These are phyloP conservation scores for Papilio polytes DNA, from an alignment of 1,140 invertebrate genomes.

Conservation along the genomic window DNA sequence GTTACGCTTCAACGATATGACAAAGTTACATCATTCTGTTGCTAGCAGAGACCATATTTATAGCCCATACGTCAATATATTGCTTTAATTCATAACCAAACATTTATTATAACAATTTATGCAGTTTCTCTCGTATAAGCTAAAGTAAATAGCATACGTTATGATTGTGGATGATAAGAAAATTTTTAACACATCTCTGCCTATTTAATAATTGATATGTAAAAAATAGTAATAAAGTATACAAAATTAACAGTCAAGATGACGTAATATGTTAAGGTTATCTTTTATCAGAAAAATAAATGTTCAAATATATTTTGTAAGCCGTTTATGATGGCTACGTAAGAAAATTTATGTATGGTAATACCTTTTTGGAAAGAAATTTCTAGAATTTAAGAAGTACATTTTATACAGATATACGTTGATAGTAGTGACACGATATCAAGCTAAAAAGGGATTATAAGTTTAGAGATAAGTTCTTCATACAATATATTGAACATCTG, in stretches of 20 bases:
- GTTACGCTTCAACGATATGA: slow-evolving; percentile 54
- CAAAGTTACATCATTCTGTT: slow-evolving; percentile 55
- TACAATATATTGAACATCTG: no score
- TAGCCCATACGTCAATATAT: neutral
- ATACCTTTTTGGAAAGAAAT: neutral
- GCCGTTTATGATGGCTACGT: neutral
- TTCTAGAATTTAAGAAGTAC: neutral
- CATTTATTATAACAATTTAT: neutral
- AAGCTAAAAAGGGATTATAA: no score
- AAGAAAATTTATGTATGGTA: neutral
- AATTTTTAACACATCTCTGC: no score
- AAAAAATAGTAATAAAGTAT: neutral
- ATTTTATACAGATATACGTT: neutral
- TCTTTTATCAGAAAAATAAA: slow-evolving; percentile 1
- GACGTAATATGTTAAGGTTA: neutral
- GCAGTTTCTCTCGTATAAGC: neutral
- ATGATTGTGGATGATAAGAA: neutral
- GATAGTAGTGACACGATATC: no score
- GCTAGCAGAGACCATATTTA: neutral
- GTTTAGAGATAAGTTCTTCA: no score
- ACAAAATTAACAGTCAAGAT: neutral
- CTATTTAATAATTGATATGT: neutral
- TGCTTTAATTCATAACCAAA: neutral
- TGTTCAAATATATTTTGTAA: neutral
- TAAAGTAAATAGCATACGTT: neutral